These are phyloP conservation scores for Chelon labrosus DNA, from an alignment of 2,797 vertebrate genomes.

Conservation along the genomic window DNA sequence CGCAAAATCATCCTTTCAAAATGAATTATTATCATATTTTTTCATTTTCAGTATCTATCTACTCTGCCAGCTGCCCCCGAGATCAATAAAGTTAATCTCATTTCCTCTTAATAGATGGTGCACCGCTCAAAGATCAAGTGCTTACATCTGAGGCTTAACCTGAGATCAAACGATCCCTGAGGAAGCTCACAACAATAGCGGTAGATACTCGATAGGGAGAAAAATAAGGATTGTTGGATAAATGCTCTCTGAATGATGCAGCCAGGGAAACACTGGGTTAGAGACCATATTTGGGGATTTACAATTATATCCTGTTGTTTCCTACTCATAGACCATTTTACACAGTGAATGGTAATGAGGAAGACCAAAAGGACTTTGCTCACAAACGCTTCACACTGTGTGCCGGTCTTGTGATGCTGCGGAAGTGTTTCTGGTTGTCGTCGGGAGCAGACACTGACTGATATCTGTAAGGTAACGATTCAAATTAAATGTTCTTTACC, in stretches of 20 bases:
- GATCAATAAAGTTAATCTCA: slow-evolving; percentile 51
- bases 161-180: slow-evolving; percentile 23
- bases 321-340: slow-evolving; percentile 29
- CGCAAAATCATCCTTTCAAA: neutral
- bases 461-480: slow-evolving; percentile 72
- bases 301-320: neutral
- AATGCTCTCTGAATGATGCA: neutral
- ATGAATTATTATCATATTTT: neutral
- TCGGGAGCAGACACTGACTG: slow-evolving; percentile 48
- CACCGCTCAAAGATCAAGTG: slow-evolving; percentile 48
- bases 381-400: slow-evolving; percentile 40
- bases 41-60: neutral
- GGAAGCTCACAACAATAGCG: slow-evolving; percentile 2
- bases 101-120: slow-evolving; percentile 37
- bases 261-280: neutral
- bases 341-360: slow-evolving; percentile 57
- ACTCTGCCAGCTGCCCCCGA: neutral
- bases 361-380: slow-evolving; percentile 83
- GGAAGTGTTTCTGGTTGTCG: slow-evolving; percentile 35
- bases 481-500: neutral
- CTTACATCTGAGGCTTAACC: slow-evolving; percentile 42
- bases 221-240: neutral
- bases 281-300: slow-evolving; percentile 10
- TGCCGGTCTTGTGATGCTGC: slow-evolving; percentile 76
- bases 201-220: neutral